Conservation (phyloP, 2,888 invertebrate genomes). For the Dysmachus trigonus region DNA sequence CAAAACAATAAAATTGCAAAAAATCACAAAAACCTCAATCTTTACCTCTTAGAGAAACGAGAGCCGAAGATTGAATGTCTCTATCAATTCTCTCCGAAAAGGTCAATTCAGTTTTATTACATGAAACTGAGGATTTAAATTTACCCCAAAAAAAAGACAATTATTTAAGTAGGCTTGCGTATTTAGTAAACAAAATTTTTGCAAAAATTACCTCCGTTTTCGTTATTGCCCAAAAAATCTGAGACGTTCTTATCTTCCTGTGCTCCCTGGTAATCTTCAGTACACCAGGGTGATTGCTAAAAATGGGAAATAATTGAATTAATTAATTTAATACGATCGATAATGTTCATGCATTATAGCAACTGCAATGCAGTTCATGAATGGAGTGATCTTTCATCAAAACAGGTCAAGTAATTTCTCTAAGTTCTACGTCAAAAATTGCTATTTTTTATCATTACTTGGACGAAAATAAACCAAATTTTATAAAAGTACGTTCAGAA, state of each 20-base stretch:
- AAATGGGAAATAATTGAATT: neutral
- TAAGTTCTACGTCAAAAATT: neutral
- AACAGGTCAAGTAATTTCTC: neutral
- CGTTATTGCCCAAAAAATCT: neutral
- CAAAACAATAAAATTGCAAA: neutral
- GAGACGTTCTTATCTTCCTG: neutral
- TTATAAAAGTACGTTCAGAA: neutral
- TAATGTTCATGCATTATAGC: neutral
- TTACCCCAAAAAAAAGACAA: neutral
- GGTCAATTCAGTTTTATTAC: neutral
- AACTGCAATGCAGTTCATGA: neutral
- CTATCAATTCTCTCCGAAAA: neutral
- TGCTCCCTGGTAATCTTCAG: neutral
- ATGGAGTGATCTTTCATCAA: neutral
- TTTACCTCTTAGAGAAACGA: neutral
- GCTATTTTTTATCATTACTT: neutral
- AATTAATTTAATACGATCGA: neutral
- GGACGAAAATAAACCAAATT: neutral
- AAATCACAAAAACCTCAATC: neutral
- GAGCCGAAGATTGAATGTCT: neutral
- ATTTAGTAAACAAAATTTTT: neutral
- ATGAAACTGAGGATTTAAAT: neutral
- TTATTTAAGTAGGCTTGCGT: neutral
- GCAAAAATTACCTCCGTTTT: neutral
- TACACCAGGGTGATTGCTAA: neutral